These are phyloP conservation scores for Torymus texanus DNA, from an alignment of 2,888 invertebrate species.

Conservation along the genomic window DNA sequence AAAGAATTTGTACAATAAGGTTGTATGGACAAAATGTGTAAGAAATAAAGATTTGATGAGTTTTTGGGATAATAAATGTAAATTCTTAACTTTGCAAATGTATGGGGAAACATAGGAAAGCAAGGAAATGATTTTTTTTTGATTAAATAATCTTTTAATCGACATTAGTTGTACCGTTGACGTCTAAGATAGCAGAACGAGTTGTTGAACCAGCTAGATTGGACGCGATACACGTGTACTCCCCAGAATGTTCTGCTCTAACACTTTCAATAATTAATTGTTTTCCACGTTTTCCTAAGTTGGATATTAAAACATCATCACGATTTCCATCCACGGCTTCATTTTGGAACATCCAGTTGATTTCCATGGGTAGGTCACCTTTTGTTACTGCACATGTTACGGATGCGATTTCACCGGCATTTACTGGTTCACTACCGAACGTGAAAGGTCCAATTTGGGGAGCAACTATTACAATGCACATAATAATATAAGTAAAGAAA, in stretches of 20 bases:
- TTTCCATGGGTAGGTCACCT: conserved; percentile 86
- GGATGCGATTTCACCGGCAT: conserved; percentile 86
- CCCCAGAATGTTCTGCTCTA: conserved; percentile 82
- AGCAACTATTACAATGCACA: conserved; percentile 76
- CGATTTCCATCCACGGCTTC: conserved; percentile 66
- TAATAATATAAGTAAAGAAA: too few relatives aligned
- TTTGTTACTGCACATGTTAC: conserved; percentile 84
- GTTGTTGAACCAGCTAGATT: conserved; percentile 75
- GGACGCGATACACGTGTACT: conserved; percentile 82
- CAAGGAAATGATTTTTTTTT: too few relatives aligned
- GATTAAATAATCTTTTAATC: too few relatives aligned
- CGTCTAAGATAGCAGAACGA: conserved; percentile 76
- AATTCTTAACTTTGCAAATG: too few relatives aligned
- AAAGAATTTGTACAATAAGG: too few relatives aligned
- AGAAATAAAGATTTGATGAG: too few relatives aligned
- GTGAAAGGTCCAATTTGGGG: conserved; percentile 85
- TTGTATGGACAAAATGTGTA: too few relatives aligned
- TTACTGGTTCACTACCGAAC: conserved; percentile 84
- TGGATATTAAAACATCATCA: conserved; percentile 67
- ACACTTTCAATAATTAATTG: conserved; percentile 82
- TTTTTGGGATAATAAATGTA: too few relatives aligned
- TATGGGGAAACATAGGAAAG: too few relatives aligned
- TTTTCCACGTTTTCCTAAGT: conserved; percentile 69
- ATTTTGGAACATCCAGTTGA: conserved; percentile 82
- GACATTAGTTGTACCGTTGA: conserved; percentile 75